Evolutionary conservation across 2,113 vertebrate species (phyloP).

Genomic region (Ciconia stormi): DNA sequence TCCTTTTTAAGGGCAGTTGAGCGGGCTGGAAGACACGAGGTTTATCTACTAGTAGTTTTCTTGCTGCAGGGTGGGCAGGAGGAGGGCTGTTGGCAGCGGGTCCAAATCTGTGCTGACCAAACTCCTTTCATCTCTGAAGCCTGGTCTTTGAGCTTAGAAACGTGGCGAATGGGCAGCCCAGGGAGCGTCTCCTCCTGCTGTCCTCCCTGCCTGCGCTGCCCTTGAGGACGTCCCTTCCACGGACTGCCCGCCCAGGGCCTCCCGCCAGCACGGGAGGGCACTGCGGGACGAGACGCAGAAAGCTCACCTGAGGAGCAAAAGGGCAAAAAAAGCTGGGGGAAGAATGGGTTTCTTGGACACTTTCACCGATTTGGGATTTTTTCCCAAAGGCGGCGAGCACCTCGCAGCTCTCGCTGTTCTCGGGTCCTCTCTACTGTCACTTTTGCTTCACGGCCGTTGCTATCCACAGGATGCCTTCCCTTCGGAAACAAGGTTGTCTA

Average conservation of each 20-base stretch:
- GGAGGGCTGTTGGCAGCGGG: background rate
- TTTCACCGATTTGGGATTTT: background rate
- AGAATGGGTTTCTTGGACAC: background rate
- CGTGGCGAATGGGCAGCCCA: rapidly evolving
- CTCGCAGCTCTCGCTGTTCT: rapidly evolving
- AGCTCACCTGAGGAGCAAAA: background rate
- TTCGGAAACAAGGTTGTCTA: rapidly evolving
- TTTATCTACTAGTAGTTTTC: background rate
- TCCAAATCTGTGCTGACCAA: background rate
- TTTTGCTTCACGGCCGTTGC: rapidly evolving
- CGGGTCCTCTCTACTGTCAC: rapidly evolving
- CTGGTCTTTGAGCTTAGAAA: background rate
- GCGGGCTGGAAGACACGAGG: background rate
- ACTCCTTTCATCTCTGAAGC: background rate
- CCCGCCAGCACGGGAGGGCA: rapidly evolving
- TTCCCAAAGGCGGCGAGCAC: background rate
- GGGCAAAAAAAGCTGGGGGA: rapidly evolving
- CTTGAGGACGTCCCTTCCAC: rapidly evolving
- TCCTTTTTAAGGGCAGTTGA: background rate
- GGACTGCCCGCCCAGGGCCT: background rate
- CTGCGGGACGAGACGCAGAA: rapidly evolving
- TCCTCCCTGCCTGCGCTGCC: background rate
- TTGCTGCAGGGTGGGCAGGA: background rate
- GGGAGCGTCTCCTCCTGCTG: background rate
- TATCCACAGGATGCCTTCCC: rapidly evolving